Evolutionary conservation across 2,113 vertebrate species (phyloP), one percentile per base, ranked within the genome.

Genomic region (Xenopus borealis): DNA sequence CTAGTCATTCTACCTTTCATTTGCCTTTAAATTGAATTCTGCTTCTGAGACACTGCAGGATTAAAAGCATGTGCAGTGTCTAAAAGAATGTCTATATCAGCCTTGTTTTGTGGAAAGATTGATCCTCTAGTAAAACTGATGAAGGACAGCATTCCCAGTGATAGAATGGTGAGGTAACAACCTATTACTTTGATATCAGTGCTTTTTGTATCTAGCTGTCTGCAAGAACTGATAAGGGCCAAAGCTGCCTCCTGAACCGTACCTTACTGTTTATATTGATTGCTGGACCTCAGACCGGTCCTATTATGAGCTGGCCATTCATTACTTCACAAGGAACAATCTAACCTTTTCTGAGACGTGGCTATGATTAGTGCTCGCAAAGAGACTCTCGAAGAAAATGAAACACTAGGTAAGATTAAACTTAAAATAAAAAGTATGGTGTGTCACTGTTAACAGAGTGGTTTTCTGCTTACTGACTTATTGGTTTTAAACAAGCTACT

Each of bases 101-200:
- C 46, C 58, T 78, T 72, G 67, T 72, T 80, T 52, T 78, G 79
- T 79, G 66, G 66, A 82, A 57, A 78, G 74, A 82, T 58, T 87
- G 87, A 86, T 88, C 82, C 85, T 81, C 58, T 67, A 81, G 69
- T 82, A 80, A 84, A 74, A 80, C 79, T 83, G 86, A 86, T 53
- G 76, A 83, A 88, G 77, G 83, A 72, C 72, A 81, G 16, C 20
- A 47, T 75, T 80, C 63, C 66, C 69, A 75, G 79, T 50, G 62
- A 69, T 78, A 83, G 84, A 87, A 82, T 81, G 79, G 85, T 71
- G 79, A 79, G 72, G 73, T 80, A 82, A 79, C 80, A 45, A 78
- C 71, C 11, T 79, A 79, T 79, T 82, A 67, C 81, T 83, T 80
- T 79, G 71, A 78, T 79, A 75, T 72, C 58, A 57, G 72, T 80